phyloP scores from a whole-genome alignment of 2,113 vertebrate genomes.

The Oryzias melastigma region DNA sequence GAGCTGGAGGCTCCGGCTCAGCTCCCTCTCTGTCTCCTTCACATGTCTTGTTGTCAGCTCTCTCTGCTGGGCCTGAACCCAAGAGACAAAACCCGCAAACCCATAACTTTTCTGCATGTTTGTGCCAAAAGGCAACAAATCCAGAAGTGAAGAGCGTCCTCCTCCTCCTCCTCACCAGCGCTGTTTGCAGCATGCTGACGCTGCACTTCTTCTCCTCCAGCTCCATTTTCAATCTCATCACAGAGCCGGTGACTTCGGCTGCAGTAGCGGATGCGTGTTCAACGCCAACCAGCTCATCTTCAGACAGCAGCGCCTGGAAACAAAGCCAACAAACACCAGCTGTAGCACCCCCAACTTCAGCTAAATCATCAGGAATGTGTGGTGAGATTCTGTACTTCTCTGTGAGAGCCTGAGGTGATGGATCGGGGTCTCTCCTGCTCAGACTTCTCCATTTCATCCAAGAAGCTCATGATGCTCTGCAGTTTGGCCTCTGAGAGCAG shows the following conservation, averaged over 20 bases:
- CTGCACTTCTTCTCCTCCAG: constrained; percentile 90
- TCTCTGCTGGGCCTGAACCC: constrained; percentile 85
- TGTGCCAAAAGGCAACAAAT: background rate
- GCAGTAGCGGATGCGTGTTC: constrained; percentile 83
- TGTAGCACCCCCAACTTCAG: background rate
- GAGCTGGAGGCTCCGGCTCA: constrained; percentile 80
- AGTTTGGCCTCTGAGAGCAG: constrained; percentile 94
- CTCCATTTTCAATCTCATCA: constrained; percentile 87
- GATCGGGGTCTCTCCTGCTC: constrained; percentile 85
- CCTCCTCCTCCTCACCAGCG: constrained; percentile 76
- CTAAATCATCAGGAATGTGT: too few relatives aligned
- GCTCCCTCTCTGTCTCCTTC: constrained; percentile 87
- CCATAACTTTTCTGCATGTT: background rate
- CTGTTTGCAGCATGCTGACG: constrained; percentile 83
- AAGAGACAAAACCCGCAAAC: background rate
- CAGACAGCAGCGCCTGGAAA: constrained; percentile 75
- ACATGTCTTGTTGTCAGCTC: constrained; percentile 83
- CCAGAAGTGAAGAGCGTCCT: background rate
- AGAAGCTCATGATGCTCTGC: constrained; percentile 92
- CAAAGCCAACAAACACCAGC: background rate
- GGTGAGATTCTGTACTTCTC: constrained; percentile 73
- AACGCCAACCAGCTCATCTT: constrained; percentile 79
- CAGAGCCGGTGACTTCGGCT: constrained; percentile 78
- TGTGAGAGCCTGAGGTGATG: constrained; percentile 76
- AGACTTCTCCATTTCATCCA: constrained; percentile 93